Conservation (phyloP, 35 echinoderm and acorn worm genomes). For the Apostichopus japonicus region DNA sequence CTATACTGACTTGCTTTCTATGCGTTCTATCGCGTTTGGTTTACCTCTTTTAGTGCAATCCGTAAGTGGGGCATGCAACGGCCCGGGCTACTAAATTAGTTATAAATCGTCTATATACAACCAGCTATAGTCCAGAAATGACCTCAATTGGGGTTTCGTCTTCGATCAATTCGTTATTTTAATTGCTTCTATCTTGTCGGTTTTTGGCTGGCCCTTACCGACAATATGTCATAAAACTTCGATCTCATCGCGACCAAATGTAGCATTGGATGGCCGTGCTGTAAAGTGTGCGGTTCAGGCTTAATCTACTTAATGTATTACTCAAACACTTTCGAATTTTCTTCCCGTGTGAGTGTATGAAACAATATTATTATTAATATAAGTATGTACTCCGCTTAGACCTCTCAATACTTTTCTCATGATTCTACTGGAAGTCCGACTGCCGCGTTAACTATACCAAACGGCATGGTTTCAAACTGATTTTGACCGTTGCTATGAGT, state of each 20-base stretch:
- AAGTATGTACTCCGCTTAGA: constrained; percentile 30
- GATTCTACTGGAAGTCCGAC: constrained; percentile 63
- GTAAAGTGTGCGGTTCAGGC: constrained; percentile 62
- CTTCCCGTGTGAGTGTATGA: constrained; percentile 46
- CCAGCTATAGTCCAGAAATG: background rate
- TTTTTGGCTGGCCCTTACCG: constrained; percentile 43
- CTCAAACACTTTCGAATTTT: constrained; percentile 49
- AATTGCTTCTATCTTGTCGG: constrained; percentile 60
- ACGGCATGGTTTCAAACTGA: constrained; percentile 60
- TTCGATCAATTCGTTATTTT: background rate
- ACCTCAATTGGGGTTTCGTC: background rate
- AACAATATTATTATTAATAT: constrained; percentile 37
- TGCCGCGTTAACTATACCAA: constrained; percentile 66
- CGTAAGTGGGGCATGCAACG: constrained; percentile 3
- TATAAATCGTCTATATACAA: constrained; percentile 44
- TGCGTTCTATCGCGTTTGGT: constrained; percentile 39
- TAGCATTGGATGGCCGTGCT: constrained; percentile 61
- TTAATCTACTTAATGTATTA: constrained; percentile 44
- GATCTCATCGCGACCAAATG: constrained; percentile 58
- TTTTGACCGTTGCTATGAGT: constrained; percentile 4
- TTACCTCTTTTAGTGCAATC: constrained; percentile 51
- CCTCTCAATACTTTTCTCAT: constrained; percentile 60
- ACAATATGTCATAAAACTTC: constrained; percentile 73
- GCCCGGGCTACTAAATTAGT: constrained; percentile 32
- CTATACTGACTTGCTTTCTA: background rate